Base-by-base conservation (phyloP, 2,113 vertebrate species). In the Eudyptes chrysolophus region DNA sequence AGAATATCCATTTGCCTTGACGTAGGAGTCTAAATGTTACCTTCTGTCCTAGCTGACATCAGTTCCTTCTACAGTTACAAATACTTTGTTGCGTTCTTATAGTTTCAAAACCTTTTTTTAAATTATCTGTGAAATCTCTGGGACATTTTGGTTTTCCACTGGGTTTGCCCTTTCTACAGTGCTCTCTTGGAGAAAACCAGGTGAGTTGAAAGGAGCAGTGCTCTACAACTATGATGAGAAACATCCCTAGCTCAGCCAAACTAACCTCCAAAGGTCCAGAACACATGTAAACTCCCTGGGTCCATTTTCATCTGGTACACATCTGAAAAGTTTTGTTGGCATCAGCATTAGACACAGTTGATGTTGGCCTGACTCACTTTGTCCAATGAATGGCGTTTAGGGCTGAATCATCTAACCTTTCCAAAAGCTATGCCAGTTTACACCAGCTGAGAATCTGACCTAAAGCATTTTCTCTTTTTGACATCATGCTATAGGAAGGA, bases 321-420 rank as follows among this genome's bases (percentile, higher is more conserved):
- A 80, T 49, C 58, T 61, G 60, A 21, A 24, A 36, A 61, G 61
- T 29, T 90, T 54, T 72, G 24, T 11, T 95, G 79, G 79, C 69
- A n/a, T 54, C 64, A 55, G 38, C 10, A 22, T 17, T 3, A 38
- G 68, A 55, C 65, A 42, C 30, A 55, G 85, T 42, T 92, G 83
- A 42, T 88, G 84, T 36, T 92, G 95, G 89, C 89, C 70, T 94
- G 89, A 95, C 66, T 96, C 96, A 64, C 44, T 77, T 54, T 92
- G 78, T 80, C 94, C 93, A 62, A 34, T 0, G 40, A 84, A 57
- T n/a, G 74, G 93, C 85, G 75, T 84, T 60, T 65, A 51, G 70
- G 70, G 10, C 81, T 92, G 89, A 93, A 72, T 87, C 87, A 82
- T 21, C 58, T 24, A 90, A 69, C 71, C 84, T 95, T 95, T 88